Percentiles rank a stretch among this genome's conserved stretches.
Conservation (phyloP, 2,113 vertebrate species). For the Oreochromis spilurus region DNA sequence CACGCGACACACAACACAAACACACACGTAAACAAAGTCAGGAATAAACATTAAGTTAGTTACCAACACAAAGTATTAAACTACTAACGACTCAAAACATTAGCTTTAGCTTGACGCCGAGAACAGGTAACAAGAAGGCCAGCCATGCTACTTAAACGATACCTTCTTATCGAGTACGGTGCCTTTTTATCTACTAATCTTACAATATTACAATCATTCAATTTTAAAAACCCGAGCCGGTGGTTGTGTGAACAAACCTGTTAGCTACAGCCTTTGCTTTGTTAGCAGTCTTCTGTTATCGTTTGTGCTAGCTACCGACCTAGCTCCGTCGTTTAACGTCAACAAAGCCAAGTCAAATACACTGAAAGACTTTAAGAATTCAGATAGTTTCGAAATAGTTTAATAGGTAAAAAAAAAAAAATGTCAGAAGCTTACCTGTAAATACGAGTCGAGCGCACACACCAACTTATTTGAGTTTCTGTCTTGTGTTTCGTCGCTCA, state of each 20-base stretch:
- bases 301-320: conserved; percentile 1
- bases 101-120: conserved; percentile 27
- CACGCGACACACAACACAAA: background rate
- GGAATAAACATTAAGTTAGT: background rate
- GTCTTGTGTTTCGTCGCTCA: conserved; percentile 5
- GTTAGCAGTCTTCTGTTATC: background rate
- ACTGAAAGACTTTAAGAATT: background rate
- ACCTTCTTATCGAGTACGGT: background rate
- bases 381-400: rapidly evolving
- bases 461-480: conserved; percentile 35
- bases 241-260: no score
- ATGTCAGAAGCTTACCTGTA: conserved; percentile 7
- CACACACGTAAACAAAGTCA: background rate
- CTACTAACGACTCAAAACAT: background rate
- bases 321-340: background rate
- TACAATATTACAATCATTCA: rapidly evolving
- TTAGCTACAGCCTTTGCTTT: background rate
- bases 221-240: background rate
- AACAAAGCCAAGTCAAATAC: background rate
- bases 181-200: background rate
- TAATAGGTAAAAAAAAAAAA: background rate
- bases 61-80: background rate
- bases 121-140: background rate
- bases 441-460: background rate
- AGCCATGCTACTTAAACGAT: background rate